A percentile compares a stretch with the other conserved stretches of the same genome.
Conservation (phyloP, 2,888 invertebrate species). For the Chalcis sispes region DNA sequence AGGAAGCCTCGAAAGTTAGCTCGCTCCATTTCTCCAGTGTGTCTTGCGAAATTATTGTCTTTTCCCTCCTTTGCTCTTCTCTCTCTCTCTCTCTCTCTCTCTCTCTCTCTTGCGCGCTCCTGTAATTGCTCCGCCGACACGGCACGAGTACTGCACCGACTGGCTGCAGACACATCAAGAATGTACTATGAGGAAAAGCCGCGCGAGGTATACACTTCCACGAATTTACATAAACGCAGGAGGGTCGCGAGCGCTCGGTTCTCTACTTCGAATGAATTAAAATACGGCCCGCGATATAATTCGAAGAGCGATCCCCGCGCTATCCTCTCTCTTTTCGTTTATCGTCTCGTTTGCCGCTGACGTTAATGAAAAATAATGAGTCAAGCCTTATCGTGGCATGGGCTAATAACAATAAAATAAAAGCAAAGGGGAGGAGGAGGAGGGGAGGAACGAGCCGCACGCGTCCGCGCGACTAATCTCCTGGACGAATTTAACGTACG, state of each 20-base stretch:
- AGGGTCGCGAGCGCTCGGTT: background rate
- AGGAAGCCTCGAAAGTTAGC: constrained; percentile 29
- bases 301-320: constrained; percentile 3
- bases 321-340: background rate
- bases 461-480: constrained; percentile 15
- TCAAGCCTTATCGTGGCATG: constrained; percentile 13
- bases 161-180: background rate
- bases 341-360: background rate
- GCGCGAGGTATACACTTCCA: constrained; percentile 16
- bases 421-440: background rate
- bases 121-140: constrained; percentile 32
- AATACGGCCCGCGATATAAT: constrained; percentile 26
- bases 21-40: constrained; percentile 32
- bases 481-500: constrained; percentile 26
- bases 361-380: constrained; percentile 48
- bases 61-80: background rate
- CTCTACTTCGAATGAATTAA: constrained; percentile 19
- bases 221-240: constrained; percentile 23
- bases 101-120: background rate
- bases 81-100: background rate
- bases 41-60: constrained; percentile 36
- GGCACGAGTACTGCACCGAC: background rate
- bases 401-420: constrained; percentile 2
- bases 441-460: background rate
- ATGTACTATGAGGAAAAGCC: background rate